Evolutionary conservation across 2,113 vertebrate genomes (phyloP).

Genomic region (Sciurus niger): DNA sequence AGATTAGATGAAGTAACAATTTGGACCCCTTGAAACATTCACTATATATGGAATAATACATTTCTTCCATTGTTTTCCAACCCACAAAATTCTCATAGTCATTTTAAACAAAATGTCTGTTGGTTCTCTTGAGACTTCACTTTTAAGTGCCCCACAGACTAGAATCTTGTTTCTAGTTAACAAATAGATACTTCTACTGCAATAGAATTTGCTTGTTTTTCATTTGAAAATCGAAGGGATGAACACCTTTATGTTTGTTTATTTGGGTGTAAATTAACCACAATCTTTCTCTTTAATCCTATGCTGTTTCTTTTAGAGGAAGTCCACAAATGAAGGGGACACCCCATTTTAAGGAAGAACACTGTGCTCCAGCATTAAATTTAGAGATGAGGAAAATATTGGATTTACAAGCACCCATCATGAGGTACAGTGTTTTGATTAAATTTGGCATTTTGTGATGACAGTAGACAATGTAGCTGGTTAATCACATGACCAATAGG

Average conservation of each 20-base stretch:
- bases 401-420: conserved; percentile 97
- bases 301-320: conserved; percentile 89
- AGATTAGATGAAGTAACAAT: neutral
- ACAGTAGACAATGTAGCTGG: neutral
- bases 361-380: conserved; percentile 95
- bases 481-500: conserved; percentile 7
- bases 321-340: conserved; percentile 95
- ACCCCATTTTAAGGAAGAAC: conserved; percentile 97
- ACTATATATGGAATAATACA: neutral
- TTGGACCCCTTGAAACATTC: neutral
- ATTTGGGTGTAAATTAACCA: conserved; percentile 23
- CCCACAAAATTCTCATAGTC: neutral
- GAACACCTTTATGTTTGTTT: conserved; percentile 37
- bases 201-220: conserved; percentile 29
- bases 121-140: conserved; percentile 39
- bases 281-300: conserved; percentile 65
- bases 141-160: neutral
- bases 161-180: neutral
- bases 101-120: conserved; percentile 50
- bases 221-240: conserved; percentile 55
- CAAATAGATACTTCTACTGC: neutral
- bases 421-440: conserved; percentile 90
- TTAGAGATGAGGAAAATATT: conserved; percentile 97
- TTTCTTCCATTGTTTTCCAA: neutral
- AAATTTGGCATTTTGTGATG: conserved; percentile 53